Percentiles rank a stretch among this genome's conserved stretches.
Evolutionary conservation across 2,797 vertebrate genomes (phyloP).

Genomic region (Poecilia gillii): DNA sequence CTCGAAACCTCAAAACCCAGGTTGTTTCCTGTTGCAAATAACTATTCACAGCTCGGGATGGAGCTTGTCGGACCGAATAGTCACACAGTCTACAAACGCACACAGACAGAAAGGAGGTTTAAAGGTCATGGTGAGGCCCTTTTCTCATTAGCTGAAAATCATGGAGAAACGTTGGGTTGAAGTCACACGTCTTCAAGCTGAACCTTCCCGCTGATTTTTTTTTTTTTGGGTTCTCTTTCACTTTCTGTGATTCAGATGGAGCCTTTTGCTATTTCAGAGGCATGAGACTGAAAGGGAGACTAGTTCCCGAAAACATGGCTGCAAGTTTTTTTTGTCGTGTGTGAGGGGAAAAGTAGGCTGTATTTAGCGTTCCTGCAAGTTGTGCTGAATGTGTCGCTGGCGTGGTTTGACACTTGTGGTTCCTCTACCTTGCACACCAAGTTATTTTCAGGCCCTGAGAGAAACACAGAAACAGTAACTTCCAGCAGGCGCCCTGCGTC

Average conservation of each 20-base stretch:
- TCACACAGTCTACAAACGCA: not conserved
- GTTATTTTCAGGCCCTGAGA: conserved; percentile 82
- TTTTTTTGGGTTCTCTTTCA: conserved; percentile 51
- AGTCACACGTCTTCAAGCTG: conserved; percentile 20
- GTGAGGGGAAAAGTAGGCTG: conserved; percentile 55
- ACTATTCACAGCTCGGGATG: conserved; percentile 35
- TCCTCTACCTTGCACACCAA: conserved; percentile 68
- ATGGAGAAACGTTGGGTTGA: not conserved
- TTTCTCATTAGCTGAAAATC: not conserved
- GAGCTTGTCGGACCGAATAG: not conserved
- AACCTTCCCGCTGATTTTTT: conserved; percentile 32
- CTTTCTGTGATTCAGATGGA: conserved; percentile 61
- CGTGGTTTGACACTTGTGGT: conserved; percentile 76
- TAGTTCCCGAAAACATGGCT: conserved; percentile 78
- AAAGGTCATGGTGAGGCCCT: not conserved
- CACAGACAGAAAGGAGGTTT: not conserved
- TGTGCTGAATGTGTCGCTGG: conserved; percentile 49
- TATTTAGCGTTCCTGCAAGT: conserved; percentile 66
- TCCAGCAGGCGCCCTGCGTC: conserved; percentile 58
- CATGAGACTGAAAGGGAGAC: conserved; percentile 44
- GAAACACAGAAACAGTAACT: conserved; percentile 74
- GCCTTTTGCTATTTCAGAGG: conserved; percentile 58
- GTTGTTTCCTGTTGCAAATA: conserved; percentile 65
- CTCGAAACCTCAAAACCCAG: conserved; percentile 65
- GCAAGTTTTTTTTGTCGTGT: conserved; percentile 13